Conservation (phyloP, 30 jellyfish, hydroid and myxozoan species). For the Hydra vulgaris region DNA sequence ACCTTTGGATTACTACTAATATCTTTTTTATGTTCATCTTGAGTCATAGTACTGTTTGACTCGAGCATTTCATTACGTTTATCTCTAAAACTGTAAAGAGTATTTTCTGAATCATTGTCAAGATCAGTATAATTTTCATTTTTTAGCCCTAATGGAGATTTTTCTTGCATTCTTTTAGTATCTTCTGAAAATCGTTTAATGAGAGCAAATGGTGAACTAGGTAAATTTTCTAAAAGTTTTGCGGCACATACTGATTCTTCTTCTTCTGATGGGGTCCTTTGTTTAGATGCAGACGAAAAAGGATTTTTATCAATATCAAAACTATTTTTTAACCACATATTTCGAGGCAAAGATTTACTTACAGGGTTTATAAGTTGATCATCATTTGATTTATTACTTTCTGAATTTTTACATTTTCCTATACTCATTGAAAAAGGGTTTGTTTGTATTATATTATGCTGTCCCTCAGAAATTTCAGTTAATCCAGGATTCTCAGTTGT, state of each 20-base stretch:
- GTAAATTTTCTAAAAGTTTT: conserved; percentile 17
- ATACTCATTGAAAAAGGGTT: background rate
- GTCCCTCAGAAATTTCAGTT: conserved; percentile 11
- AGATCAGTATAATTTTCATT: background rate
- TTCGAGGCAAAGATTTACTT: conserved; percentile 43
- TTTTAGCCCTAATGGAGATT: conserved; percentile 27
- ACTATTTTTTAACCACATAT: conserved; percentile 42
- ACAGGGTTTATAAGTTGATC: too few relatives aligned
- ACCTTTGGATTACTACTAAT: background rate
- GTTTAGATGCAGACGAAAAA: conserved; percentile 41
- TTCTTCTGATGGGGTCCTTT: conserved; percentile 22
- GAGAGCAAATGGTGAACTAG: conserved; percentile 26
- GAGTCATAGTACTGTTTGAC: background rate
- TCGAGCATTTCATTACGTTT: too few relatives aligned
- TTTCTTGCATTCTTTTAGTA: conserved; percentile 40
- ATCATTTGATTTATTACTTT: background rate
- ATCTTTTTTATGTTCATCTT: background rate
- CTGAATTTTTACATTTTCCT: background rate
- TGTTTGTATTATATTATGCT: background rate
- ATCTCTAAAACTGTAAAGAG: background rate
- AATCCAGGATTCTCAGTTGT: conserved; percentile 8
- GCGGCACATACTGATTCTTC: conserved; percentile 27
- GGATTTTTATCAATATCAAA: conserved; percentile 43
- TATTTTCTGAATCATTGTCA: background rate
- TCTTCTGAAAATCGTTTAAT: conserved; percentile 25